Percentiles rank a stretch among this genome's conserved stretches.
These are phyloP conservation scores for Oscheius sp. DNA, from an alignment of 2,888 invertebrate genomes.

Conservation along the genomic window DNA sequence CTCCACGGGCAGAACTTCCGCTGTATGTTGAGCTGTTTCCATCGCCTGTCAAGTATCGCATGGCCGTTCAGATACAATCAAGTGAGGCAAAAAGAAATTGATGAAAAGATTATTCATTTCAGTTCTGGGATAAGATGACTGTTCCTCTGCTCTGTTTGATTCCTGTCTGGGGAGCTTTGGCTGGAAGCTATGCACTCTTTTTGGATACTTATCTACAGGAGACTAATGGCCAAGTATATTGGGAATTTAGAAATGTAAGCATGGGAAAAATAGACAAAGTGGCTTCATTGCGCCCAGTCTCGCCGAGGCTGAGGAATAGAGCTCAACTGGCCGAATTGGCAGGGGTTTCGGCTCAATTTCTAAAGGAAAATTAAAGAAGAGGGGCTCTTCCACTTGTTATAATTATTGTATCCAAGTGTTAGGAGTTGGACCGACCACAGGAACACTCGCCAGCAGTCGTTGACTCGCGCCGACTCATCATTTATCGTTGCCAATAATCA, in stretches of 20 bases:
- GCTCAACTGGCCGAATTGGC: too few relatives aligned
- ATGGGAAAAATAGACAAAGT: too few relatives aligned
- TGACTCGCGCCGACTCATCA: too few relatives aligned
- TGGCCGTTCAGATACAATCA: constrained; percentile 6
- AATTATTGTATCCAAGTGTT: too few relatives aligned
- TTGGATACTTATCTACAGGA: neutral
- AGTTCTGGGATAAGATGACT: constrained; percentile 9
- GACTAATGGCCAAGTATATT: constrained; percentile 15
- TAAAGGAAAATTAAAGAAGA: too few relatives aligned
- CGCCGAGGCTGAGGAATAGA: too few relatives aligned
- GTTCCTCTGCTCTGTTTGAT: neutral
- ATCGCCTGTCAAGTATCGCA: constrained; percentile 1
- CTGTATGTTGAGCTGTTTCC: neutral
- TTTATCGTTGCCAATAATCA: too few relatives aligned
- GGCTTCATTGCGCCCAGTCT: too few relatives aligned
- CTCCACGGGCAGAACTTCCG: constrained; percentile 25
- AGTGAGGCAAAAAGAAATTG: neutral
- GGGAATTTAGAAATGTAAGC: constrained; percentile 15
- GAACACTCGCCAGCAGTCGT: too few relatives aligned
- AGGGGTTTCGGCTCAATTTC: too few relatives aligned
- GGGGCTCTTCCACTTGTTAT: too few relatives aligned
- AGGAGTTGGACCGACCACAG: too few relatives aligned
- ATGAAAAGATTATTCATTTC: neutral
- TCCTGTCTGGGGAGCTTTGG: neutral
- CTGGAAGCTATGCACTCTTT: neutral